These are phyloP conservation scores for Stercorarius parasiticus DNA, from an alignment of 2,113 vertebrate genomes.

Conservation along the genomic window DNA sequence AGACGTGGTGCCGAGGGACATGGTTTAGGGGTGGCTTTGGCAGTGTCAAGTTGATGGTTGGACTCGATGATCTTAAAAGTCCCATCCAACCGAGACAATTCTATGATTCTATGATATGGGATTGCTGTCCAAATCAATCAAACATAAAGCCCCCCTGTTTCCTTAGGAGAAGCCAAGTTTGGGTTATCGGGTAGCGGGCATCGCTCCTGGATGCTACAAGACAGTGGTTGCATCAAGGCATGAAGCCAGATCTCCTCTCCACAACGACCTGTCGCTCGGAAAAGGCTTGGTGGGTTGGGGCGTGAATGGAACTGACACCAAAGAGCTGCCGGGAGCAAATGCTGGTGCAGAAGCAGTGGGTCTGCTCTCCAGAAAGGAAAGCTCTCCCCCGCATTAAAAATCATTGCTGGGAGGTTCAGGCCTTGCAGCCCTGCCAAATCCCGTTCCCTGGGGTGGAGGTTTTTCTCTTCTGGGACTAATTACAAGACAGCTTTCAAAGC, in stretches of 20 bases:
- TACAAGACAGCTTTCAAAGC: rapidly evolving
- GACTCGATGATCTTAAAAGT: not conserved
- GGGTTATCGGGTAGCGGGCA: rapidly evolving
- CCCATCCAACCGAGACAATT: not conserved
- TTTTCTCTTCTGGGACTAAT: not conserved
- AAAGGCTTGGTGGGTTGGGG: not conserved
- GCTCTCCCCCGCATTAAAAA: too few species aligned
- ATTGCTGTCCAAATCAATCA: not conserved
- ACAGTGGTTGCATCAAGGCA: too few species aligned
- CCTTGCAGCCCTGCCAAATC: not conserved
- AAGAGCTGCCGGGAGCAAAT: rapidly evolving
- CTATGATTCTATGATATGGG: not conserved
- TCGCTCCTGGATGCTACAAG: rapidly evolving
- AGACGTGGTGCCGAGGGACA: not conserved
- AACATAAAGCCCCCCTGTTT: rapidly evolving
- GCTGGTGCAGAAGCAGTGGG: rapidly evolving
- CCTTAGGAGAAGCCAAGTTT: not conserved
- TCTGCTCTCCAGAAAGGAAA: rapidly evolving
- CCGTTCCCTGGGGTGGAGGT: not conserved
- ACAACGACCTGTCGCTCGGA: rapidly evolving
- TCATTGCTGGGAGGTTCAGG: rapidly evolving
- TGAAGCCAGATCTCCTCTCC: rapidly evolving
- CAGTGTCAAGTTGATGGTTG: not conserved
- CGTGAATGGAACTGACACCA: rapidly evolving
- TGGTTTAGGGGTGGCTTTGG: not conserved